phyloP scores from a whole-genome alignment of 2,113 vertebrate genomes.

The Notechis scutatus region DNA sequence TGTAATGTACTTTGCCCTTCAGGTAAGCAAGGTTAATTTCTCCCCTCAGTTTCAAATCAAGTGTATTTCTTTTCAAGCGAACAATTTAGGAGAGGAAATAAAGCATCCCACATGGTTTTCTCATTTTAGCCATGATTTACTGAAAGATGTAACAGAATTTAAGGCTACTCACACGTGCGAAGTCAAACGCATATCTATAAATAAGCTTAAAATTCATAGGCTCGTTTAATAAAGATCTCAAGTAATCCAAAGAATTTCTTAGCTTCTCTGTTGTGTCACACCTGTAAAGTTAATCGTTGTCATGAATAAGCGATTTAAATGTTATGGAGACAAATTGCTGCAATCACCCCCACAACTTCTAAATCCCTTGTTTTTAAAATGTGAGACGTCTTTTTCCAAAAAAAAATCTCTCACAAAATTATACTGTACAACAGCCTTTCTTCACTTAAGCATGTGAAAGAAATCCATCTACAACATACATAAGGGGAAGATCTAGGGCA shows the following conservation, averaged over 20 bases:
- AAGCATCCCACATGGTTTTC: neutral
- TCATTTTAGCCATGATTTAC: neutral
- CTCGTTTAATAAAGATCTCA: slow-evolving; percentile 96
- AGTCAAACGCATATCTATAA: slow-evolving; percentile 99
- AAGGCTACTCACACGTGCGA: slow-evolving; percentile 89
- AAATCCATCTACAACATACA: neutral
- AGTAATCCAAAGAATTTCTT: slow-evolving; percentile 95
- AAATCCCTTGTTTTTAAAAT: neutral
- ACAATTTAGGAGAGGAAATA: neutral
- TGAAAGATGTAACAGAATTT: slow-evolving; percentile 12
- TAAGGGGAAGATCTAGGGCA: neutral
- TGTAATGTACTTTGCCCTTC: neutral
- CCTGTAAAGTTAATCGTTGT: slow-evolving; percentile 69
- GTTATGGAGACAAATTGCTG: neutral
- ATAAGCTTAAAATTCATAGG: slow-evolving; percentile 98
- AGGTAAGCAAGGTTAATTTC: neutral
- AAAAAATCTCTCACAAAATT: neutral
- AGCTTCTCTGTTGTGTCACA: slow-evolving; percentile 97
- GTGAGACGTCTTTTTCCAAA: neutral
- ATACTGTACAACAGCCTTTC: neutral
- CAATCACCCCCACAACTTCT: neutral
- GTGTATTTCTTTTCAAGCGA: neutral
- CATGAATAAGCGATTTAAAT: slow-evolving; percentile 16
- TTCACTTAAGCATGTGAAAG: neutral
- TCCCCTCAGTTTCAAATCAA: neutral